These are phyloP conservation scores for Lytechinus variegatus DNA, from an alignment of 35 echinoderm and acorn worm species.

Conservation along the genomic window DNA sequence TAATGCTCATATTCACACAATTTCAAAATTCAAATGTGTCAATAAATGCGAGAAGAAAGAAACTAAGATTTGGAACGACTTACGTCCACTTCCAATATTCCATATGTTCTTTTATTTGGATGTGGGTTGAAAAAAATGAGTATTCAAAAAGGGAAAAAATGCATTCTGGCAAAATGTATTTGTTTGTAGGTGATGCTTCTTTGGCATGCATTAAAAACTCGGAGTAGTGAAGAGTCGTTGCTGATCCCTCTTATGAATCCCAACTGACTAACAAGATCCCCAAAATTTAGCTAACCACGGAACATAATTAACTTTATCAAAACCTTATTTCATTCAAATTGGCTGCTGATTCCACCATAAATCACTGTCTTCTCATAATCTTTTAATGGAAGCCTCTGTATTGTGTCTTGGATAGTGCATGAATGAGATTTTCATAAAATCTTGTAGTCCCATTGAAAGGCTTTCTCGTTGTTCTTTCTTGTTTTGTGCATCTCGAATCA, in stretches of 20 bases:
- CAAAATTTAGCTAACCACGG: conserved; percentile 22
- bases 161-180: neutral
- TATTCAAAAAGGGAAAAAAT: neutral
- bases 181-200: neutral
- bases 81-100: neutral
- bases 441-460: neutral
- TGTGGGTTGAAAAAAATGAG: neutral
- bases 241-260: neutral
- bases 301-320: conserved; percentile 44
- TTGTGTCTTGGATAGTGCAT: conserved; percentile 25
- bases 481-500: neutral
- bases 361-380: conserved; percentile 41
- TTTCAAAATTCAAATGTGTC: neutral
- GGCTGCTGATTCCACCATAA: conserved; percentile 32
- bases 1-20: neutral
- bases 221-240: neutral
- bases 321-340: conserved; percentile 50
- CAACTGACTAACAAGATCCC: neutral
- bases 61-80: neutral
- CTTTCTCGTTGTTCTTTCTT: neutral
- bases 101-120: neutral
- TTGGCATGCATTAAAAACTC: neutral
- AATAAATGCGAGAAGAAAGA: neutral
- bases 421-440: neutral
- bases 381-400: conserved; percentile 20